phyloP scores from a whole-genome alignment of 2,113 vertebrate species.

The Cavia aperea region DNA sequence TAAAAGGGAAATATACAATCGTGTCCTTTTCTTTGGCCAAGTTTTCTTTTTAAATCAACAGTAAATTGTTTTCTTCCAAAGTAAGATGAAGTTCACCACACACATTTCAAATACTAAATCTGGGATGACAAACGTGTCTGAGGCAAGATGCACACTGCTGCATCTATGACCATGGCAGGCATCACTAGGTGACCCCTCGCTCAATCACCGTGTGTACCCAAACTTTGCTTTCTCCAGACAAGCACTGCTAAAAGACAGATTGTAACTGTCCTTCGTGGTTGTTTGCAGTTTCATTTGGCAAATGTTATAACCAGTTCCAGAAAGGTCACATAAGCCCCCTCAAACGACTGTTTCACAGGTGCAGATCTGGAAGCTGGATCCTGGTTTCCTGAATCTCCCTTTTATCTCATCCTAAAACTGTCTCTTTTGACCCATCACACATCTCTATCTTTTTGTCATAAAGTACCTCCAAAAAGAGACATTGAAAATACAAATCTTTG shows the following conservation, averaged over 20 bases:
- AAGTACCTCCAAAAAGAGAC: not conserved
- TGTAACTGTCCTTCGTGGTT: not conserved
- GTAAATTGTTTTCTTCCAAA: not conserved
- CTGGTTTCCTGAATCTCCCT: not conserved
- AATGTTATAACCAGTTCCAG: not conserved
- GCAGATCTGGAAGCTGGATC: not conserved
- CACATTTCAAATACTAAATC: not conserved
- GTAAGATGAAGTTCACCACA: not conserved
- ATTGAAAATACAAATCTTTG: not conserved
- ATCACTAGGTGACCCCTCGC: not conserved
- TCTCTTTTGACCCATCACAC: not conserved
- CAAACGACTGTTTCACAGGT: not conserved
- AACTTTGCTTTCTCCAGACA: not conserved
- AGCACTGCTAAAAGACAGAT: not conserved
- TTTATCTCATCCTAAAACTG: not conserved
- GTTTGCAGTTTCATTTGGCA: not conserved
- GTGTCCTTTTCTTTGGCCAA: not conserved
- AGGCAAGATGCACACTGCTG: rapidly evolving
- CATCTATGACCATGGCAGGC: rapidly evolving
- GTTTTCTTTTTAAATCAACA: not conserved
- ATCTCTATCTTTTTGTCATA: not conserved
- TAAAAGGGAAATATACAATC: not conserved
- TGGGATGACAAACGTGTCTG: not conserved
- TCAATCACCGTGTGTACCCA: not conserved
- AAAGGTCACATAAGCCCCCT: not conserved